Percentiles rank a stretch among this genome's conserved stretches.
phyloP scores from a whole-genome alignment of 2,797 vertebrate genomes.

The Cuculus canorus region DNA sequence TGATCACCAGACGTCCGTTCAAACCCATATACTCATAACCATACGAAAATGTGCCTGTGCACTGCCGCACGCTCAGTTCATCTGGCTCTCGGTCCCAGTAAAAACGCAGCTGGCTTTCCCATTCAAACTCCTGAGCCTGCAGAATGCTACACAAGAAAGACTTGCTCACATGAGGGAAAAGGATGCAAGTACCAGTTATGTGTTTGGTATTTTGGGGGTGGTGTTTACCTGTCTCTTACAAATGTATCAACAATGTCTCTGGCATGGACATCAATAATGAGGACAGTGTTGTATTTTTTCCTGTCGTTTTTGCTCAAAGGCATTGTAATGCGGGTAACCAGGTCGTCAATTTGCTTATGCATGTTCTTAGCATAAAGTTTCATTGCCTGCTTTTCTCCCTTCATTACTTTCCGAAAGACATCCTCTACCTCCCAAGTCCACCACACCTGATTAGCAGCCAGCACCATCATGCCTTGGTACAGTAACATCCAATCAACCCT shows the following conservation, averaged over 20 bases:
- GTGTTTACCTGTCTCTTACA: slow-evolving; percentile 86
- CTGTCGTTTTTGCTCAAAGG: slow-evolving; percentile 89
- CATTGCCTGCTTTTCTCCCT: slow-evolving; percentile 89
- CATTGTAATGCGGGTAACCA: slow-evolving; percentile 87
- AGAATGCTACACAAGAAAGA: slow-evolving; percentile 81
- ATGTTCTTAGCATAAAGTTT: slow-evolving; percentile 89
- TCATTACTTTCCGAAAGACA: slow-evolving; percentile 85
- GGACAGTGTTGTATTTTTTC: slow-evolving; percentile 92
- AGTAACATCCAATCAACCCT: slow-evolving; percentile 97
- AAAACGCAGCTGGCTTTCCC: slow-evolving; percentile 96
- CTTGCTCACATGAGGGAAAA: not conserved
- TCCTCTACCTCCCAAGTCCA: slow-evolving; percentile 99
- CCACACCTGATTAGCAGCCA: slow-evolving; percentile 95
- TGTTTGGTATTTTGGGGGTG: fast-evolving
- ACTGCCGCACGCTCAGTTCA: slow-evolving; percentile 88
- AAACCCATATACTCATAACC: slow-evolving; percentile 99
- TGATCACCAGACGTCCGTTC: slow-evolving; percentile 95
- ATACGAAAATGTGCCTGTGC: slow-evolving; percentile 90
- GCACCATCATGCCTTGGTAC: slow-evolving; percentile 95
- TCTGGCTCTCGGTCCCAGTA: slow-evolving; percentile 90
- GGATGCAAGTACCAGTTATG: fast-evolving
- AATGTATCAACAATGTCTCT: slow-evolving; percentile 94
- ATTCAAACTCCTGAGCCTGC: slow-evolving; percentile 91
- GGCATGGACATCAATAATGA: slow-evolving; percentile 96
- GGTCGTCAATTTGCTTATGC: slow-evolving; percentile 90